A percentile compares a stretch with the other conserved stretches of the same genome.
Conservation (phyloP, 2,888 invertebrate genomes). For the Pegoplata infirma region DNA sequence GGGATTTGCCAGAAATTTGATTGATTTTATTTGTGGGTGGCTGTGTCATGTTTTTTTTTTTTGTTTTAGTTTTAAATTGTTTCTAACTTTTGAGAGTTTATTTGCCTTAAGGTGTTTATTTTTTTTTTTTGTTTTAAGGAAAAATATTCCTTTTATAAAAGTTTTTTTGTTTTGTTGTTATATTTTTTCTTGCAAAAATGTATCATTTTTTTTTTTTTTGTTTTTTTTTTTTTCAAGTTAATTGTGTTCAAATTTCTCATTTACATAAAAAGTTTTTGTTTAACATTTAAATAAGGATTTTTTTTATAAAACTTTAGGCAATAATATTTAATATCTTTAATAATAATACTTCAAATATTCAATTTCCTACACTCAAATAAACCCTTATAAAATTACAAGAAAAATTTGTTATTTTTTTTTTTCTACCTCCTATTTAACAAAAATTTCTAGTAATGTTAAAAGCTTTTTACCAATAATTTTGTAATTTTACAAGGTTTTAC, state of each 20-base stretch:
- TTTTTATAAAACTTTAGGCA: too few species aligned
- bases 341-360: too few species aligned
- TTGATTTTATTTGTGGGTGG: background rate
- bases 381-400: too few species aligned
- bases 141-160: background rate
- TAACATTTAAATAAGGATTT: too few species aligned
- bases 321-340: too few species aligned
- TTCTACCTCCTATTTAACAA: too few species aligned
- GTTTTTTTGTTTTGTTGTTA: background rate
- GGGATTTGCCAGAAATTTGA: background rate
- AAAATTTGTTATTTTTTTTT: too few species aligned
- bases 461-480: too few species aligned
- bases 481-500: too few species aligned
- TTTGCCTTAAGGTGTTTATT: background rate
- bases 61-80: background rate
- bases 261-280: too few species aligned
- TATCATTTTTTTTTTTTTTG: background rate
- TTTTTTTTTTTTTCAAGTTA: conserved; percentile 18
- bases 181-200: background rate
- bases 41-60: background rate
- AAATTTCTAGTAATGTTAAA: too few species aligned
- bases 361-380: too few species aligned
- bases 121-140: background rate
- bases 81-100: background rate
- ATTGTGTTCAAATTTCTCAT: conserved; percentile 26